Percentiles rank a stretch among this genome's conserved stretches.
These are phyloP conservation scores for Protobothrops mucrosquamatus DNA, from an alignment of 2,113 vertebrate species.

Conservation along the genomic window DNA sequence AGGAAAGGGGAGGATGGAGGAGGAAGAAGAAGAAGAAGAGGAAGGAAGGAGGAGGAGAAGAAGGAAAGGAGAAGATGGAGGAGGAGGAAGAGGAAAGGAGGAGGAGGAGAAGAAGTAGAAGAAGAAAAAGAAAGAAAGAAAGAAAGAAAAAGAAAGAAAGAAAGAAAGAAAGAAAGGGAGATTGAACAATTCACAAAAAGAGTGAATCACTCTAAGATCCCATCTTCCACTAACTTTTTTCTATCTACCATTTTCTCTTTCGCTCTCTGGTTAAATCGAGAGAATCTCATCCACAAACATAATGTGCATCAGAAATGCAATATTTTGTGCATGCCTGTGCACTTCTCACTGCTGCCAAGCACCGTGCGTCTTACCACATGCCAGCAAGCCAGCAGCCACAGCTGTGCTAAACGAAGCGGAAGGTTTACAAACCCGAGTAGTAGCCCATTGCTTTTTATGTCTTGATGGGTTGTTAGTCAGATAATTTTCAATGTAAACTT, in stretches of 20 bases:
- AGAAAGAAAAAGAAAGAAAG: too few species aligned
- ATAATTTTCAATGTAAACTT: background rate
- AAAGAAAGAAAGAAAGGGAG: background rate
- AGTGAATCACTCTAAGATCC: background rate
- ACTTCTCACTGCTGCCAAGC: background rate
- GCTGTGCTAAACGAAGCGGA: constrained; percentile 22
- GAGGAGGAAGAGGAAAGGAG: background rate
- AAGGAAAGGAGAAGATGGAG: too few species aligned
- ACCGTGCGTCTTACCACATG: background rate
- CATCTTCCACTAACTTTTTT: background rate
- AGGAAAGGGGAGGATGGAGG: too few species aligned
- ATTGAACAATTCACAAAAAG: background rate
- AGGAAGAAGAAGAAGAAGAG: too few species aligned
- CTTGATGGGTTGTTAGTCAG: background rate
- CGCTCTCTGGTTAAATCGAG: constrained; percentile 3
- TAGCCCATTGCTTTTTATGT: background rate
- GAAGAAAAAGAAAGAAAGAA: too few species aligned
- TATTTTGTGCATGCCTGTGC: background rate
- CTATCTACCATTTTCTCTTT: background rate
- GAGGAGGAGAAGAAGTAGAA: background rate
- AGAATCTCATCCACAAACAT: background rate
- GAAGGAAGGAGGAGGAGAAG: background rate
- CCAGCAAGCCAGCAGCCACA: background rate
- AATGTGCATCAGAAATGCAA: background rate
- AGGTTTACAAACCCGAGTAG: background rate